A percentile compares a stretch with the other conserved stretches of the same genome.
Evolutionary conservation across 2,797 vertebrate genomes (phyloP).

Genomic region (Momotus momota): DNA sequence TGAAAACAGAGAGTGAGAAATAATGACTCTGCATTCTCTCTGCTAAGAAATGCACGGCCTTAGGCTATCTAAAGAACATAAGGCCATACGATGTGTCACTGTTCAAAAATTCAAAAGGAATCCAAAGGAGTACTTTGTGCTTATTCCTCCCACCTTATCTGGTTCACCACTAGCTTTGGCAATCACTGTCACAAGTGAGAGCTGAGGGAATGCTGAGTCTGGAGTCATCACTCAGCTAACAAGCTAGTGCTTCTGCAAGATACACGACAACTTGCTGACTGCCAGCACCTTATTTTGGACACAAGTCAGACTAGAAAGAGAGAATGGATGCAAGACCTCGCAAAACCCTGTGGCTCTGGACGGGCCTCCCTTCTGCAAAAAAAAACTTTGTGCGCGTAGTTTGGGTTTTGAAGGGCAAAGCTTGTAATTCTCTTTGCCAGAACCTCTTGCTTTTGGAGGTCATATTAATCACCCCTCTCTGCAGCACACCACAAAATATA

Average conservation of each 20-base stretch:
- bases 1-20: slow-evolving; percentile 7
- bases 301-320: slow-evolving; percentile 4
- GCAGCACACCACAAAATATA: neutral
- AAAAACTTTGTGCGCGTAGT: neutral
- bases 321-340: neutral
- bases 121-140: slow-evolving; percentile 15
- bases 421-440: neutral
- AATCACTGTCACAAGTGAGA: slow-evolving; percentile 62
- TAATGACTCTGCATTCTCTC: slow-evolving; percentile 48
- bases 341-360: neutral
- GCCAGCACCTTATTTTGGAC: slow-evolving; percentile 47
- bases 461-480: neutral
- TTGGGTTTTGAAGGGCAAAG: neutral
- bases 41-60: neutral
- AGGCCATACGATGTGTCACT: slow-evolving; percentile 23
- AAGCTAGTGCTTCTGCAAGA: slow-evolving; percentile 38
- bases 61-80: slow-evolving; percentile 12
- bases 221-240: slow-evolving; percentile 62
- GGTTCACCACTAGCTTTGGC: slow-evolving; percentile 5
- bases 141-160: slow-evolving; percentile 48
- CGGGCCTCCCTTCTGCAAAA: neutral
- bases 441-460: neutral
- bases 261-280: slow-evolving; percentile 21
- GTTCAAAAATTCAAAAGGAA: slow-evolving; percentile 59
- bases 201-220: slow-evolving; percentile 65